phyloP scores from a whole-genome alignment of 2,797 vertebrate species.

The Leucoraja ocellata region DNA sequence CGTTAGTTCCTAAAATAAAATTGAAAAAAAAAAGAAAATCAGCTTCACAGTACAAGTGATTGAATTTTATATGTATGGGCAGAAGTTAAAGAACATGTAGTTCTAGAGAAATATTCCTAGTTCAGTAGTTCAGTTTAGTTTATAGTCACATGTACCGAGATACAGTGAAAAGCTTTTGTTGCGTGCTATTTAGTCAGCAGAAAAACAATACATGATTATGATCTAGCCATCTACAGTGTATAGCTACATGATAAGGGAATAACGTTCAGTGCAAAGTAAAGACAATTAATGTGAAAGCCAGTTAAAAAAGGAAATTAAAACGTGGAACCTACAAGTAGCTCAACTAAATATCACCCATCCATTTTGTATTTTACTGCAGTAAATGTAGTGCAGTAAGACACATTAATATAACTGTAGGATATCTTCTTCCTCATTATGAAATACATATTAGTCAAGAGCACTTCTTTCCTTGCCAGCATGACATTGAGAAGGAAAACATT shows the following conservation, averaged over 20 bases:
- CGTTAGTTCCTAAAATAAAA: conserved; percentile 64
- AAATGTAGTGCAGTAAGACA: background rate
- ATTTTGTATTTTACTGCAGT: background rate
- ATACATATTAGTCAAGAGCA: background rate
- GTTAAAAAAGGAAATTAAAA: background rate
- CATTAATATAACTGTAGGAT: background rate
- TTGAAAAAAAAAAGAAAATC: conserved; percentile 33
- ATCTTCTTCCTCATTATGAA: background rate
- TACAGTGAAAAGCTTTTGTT: no score
- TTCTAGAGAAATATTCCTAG: background rate
- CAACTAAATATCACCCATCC: background rate
- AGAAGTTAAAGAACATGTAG: background rate
- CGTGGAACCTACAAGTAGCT: background rate
- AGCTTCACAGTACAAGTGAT: conserved; percentile 19
- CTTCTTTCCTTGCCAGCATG: background rate
- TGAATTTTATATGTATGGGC: background rate
- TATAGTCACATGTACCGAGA: no score
- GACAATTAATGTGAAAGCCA: background rate
- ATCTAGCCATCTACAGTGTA: no score
- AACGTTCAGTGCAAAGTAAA: no score
- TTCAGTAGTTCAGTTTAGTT: no score
- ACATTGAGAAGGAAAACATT: background rate
- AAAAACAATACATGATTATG: no score
- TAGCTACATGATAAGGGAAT: no score
- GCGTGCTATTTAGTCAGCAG: no score